Evolutionary conservation across 2,113 vertebrate genomes (phyloP).

Genomic region (Petrocephalus zakoni): DNA sequence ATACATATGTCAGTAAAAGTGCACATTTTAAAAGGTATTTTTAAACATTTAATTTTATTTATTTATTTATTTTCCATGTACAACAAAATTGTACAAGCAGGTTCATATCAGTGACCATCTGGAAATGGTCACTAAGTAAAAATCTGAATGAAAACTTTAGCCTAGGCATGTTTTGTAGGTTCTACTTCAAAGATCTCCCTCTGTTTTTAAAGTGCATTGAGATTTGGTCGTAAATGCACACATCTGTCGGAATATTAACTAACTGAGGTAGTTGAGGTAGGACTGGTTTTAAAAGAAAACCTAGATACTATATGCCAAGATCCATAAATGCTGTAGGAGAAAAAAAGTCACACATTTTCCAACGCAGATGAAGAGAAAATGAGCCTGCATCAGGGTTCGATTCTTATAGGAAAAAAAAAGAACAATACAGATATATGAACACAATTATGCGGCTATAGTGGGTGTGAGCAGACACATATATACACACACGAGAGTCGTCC

Average conservation of each 20-base stretch:
- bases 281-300: neutral
- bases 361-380: neutral
- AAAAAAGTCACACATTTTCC: neutral
- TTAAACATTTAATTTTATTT: neutral
- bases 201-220: too few relatives aligned
- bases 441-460: slow-evolving; percentile 11
- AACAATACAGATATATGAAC: slow-evolving; percentile 2
- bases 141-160: too few relatives aligned
- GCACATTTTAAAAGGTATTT: neutral
- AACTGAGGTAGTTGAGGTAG: neutral
- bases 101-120: neutral
- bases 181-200: too few relatives aligned
- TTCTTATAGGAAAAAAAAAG: neutral
- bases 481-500: neutral
- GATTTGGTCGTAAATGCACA: too few relatives aligned
- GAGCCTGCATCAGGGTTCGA: neutral
- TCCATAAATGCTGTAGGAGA: slow-evolving; percentile 10
- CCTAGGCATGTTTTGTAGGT: too few relatives aligned
- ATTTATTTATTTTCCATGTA: neutral
- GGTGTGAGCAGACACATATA: neutral
- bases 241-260: neutral
- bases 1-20: neutral
- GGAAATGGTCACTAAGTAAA: too few relatives aligned
- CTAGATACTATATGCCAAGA: slow-evolving; percentile 1
- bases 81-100: neutral